Evolutionary conservation across 2,888 invertebrate species (phyloP).

Genomic region (Nomada fabriciana): DNA sequence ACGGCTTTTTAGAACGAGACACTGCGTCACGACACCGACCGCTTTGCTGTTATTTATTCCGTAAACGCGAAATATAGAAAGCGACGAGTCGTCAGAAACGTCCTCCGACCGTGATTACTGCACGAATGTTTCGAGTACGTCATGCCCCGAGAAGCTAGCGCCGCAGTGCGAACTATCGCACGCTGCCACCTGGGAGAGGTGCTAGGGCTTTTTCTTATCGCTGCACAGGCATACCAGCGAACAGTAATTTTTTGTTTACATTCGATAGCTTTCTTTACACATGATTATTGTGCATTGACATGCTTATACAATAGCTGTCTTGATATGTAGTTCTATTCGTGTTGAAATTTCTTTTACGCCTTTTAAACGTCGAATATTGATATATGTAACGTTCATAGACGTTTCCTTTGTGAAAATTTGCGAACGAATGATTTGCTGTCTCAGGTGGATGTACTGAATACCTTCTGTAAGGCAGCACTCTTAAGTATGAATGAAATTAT

Average conservation of each 20-base stretch:
- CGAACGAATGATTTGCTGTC: not conserved
- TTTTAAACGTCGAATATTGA: not conserved
- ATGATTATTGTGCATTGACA: not conserved
- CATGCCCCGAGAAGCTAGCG: slow-evolving; percentile 73
- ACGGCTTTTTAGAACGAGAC: slow-evolving; percentile 46
- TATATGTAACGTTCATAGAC: not conserved
- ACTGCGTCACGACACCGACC: slow-evolving; percentile 41
- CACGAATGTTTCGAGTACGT: slow-evolving; percentile 76
- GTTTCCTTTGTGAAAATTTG: not conserved
- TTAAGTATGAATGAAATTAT: not conserved
- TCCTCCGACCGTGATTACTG: slow-evolving; percentile 78
- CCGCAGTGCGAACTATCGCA: slow-evolving; percentile 57
- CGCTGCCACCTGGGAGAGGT: slow-evolving; percentile 26
- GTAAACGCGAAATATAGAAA: slow-evolving; percentile 64
- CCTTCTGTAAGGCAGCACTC: slow-evolving; percentile 7
- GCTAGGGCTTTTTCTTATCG: slow-evolving; percentile 44
- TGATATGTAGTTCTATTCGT: not conserved
- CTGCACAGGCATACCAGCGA: not conserved
- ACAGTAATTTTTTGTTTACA: slow-evolving; percentile 41
- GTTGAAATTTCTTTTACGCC: not conserved
- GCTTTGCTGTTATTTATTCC: slow-evolving; percentile 54
- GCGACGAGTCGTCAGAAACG: slow-evolving; percentile 73
- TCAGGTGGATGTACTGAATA: not conserved
- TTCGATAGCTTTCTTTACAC: not conserved
- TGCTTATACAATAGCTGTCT: not conserved